These are phyloP conservation scores for Pelecanus crispus DNA, from an alignment of 2,113 vertebrate species.

Conservation along the genomic window DNA sequence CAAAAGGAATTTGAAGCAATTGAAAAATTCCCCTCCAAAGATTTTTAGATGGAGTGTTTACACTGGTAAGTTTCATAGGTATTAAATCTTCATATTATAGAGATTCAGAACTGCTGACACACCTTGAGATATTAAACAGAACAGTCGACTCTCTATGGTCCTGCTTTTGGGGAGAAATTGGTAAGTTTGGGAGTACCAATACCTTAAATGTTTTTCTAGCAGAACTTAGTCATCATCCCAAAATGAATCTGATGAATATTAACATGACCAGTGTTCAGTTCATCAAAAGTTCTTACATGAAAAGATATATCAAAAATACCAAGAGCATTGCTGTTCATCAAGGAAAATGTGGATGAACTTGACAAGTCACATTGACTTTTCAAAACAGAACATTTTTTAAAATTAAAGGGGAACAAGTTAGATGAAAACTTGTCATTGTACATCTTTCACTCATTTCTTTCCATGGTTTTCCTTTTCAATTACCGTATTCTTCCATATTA, in stretches of 20 bases:
- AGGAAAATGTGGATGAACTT: not conserved
- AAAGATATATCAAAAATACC: not conserved
- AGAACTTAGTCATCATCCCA: not conserved
- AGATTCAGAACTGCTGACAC: not conserved
- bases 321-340: not conserved
- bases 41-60: not conserved
- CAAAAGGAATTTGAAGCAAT: not conserved
- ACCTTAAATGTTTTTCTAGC: not conserved
- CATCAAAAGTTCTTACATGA: not conserved
- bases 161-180: not conserved
- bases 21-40: not conserved
- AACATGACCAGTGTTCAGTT: not conserved
- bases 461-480: not conserved
- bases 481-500: not conserved
- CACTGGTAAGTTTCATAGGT: not conserved
- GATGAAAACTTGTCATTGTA: not conserved
- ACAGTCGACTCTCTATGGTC: not conserved
- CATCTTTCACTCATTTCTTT: not conserved
- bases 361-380: not conserved
- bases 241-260: not conserved
- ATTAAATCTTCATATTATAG: not conserved
- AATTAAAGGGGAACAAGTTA: not conserved
- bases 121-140: not conserved
- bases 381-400: not conserved
- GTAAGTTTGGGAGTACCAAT: not conserved